Evolutionary conservation across 1,140 invertebrate species (phyloP).

Genomic region (Vanessa tameamea): DNA sequence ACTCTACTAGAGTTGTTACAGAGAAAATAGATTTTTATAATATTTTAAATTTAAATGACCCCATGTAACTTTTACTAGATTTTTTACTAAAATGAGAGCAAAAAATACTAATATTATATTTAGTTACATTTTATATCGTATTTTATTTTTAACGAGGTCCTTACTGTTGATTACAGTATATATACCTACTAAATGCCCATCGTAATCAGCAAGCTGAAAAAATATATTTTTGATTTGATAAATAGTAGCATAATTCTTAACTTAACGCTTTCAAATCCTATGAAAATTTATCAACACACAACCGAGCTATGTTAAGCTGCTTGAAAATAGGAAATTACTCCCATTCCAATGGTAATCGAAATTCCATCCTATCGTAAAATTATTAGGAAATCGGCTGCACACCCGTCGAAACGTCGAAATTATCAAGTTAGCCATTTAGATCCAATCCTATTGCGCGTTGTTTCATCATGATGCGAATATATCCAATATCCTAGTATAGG

Average conservation of each 20-base stretch:
- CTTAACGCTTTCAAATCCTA: constrained; percentile 24
- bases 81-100: too few species aligned
- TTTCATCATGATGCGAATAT: constrained; percentile 10
- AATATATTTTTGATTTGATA: not conserved
- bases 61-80: too few species aligned
- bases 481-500: not conserved
- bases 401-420: constrained; percentile 24
- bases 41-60: too few species aligned
- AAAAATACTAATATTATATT: too few species aligned
- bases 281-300: constrained; percentile 27
- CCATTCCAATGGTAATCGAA: constrained; percentile 33
- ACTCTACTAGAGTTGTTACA: too few species aligned
- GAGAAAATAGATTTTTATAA: too few species aligned
- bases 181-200: too few species aligned
- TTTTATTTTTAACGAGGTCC: too few species aligned
- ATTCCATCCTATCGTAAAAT: constrained; percentile 34
- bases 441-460: constrained; percentile 8
- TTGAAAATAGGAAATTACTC: constrained; percentile 30
- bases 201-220: not conserved
- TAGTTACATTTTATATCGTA: too few species aligned
- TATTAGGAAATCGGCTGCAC: constrained; percentile 27
- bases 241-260: constrained; percentile 15
- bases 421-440: constrained; percentile 31
- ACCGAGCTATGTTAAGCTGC: constrained; percentile 24
- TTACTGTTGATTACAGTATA: too few species aligned